Evolutionary conservation across 1,140 invertebrate species (phyloP).

Genomic region (Drosophila albomicans): DNA sequence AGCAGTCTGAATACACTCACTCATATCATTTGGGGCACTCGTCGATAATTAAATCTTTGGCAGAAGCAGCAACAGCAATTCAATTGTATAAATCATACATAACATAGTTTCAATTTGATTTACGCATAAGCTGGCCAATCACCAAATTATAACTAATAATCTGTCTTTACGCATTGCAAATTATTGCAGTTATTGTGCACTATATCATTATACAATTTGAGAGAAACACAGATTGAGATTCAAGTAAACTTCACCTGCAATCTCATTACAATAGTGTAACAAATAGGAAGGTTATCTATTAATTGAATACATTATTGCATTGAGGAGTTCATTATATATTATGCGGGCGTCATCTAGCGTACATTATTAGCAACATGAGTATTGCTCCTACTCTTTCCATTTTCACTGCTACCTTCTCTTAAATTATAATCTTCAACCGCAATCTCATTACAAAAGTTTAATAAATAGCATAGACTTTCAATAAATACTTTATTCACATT

Average conservation of each 20-base stretch:
- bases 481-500: too few relatives aligned
- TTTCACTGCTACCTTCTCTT: too few relatives aligned
- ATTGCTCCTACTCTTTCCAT: too few relatives aligned
- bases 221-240: too few relatives aligned
- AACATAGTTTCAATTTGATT: background rate
- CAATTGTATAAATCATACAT: background rate
- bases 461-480: too few relatives aligned
- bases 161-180: background rate
- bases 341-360: too few relatives aligned
- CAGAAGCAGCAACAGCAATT: background rate
- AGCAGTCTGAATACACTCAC: background rate
- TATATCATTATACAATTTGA: background rate
- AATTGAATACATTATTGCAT: too few relatives aligned
- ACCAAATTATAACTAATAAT: background rate
- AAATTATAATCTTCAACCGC: too few relatives aligned
- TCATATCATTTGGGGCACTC: constrained; percentile 7
- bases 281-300: too few relatives aligned
- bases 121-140: background rate
- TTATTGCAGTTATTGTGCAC: background rate
- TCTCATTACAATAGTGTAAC: background rate
- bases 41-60: constrained; percentile 7
- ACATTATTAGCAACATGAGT: too few relatives aligned
- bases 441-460: background rate
- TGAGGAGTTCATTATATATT: too few relatives aligned
- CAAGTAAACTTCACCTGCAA: background rate